Evolutionary conservation across 2,888 invertebrate species (phyloP).

Genomic region (Monoplex corrugatus): DNA sequence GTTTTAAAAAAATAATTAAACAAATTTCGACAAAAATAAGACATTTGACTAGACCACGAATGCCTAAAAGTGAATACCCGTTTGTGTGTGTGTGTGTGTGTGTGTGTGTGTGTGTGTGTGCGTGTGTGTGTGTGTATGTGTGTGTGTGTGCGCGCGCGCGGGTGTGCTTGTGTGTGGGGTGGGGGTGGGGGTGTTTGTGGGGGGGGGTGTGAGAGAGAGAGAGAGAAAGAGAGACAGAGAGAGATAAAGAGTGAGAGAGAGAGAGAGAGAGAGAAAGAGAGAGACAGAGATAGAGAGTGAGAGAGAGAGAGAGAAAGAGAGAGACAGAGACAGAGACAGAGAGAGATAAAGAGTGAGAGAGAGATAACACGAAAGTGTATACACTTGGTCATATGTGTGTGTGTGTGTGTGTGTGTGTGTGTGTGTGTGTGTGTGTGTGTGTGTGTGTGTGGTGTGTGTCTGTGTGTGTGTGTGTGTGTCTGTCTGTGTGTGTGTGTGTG

Average conservation of each 20-base stretch:
- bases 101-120: not conserved
- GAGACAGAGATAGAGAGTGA: no score
- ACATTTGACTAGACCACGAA: no score
- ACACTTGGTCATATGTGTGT: not conserved
- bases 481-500: not conserved
- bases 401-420: not conserved
- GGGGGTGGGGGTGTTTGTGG: not conserved
- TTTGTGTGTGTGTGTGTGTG: not conserved
- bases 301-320: no score
- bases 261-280: no score
- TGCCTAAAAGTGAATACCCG: not conserved
- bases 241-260: no score
- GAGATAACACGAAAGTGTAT: not conserved
- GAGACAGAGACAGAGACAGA: no score
- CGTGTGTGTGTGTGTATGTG: not conserved
- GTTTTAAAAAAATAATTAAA: no score
- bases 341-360: not conserved
- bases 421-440: not conserved
- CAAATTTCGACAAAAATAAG: no score
- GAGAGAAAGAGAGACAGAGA: no score
- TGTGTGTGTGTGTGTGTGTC: not conserved
- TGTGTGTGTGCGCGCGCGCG: not conserved
- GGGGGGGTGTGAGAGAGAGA: no score
- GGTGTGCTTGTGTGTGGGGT: not conserved
- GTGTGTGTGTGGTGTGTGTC: slow-evolving; percentile 6